Evolutionary conservation across 2,113 vertebrate species (phyloP).

Genomic region (Hydropotes inermis): DNA sequence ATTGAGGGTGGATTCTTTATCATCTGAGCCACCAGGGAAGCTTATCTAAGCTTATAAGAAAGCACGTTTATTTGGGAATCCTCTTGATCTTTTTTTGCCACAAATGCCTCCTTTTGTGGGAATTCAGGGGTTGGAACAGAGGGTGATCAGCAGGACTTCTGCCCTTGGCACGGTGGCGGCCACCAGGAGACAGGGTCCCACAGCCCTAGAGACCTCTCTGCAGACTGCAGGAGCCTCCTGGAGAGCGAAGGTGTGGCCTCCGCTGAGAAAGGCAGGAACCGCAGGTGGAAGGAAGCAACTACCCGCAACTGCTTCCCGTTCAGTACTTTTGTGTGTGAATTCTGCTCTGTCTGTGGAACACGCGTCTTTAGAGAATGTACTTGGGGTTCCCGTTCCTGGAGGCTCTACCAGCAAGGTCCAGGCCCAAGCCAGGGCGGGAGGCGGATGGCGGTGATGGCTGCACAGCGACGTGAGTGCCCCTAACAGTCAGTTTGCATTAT

Average conservation of each 20-base stretch:
- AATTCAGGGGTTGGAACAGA: accelerated
- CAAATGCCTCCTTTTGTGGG: neutral
- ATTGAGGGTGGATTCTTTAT: neutral
- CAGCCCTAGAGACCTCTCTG: neutral
- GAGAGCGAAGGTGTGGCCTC: neutral
- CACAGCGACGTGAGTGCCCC: accelerated
- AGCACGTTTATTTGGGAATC: too few relatives aligned
- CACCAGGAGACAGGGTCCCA: neutral
- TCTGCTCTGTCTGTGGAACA: neutral
- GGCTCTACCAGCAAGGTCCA: neutral
- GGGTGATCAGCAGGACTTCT: too few relatives aligned
- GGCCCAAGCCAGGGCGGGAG: neutral
- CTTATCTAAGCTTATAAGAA: neutral
- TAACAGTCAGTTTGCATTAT: accelerated
- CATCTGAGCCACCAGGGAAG: neutral
- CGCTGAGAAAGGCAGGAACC: neutral
- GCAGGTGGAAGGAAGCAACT: neutral
- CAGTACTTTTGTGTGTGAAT: neutral
- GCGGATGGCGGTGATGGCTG: accelerated
- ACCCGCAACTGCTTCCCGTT: neutral
- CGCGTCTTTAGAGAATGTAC: accelerated
- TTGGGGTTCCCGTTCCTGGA: neutral
- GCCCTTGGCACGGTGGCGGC: accelerated
- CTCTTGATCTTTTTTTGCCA: neutral
- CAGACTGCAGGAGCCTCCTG: neutral